phyloP scores from a whole-genome alignment of 35 echinoderm and acorn worm genomes.

The Heliocidaris tuberculata region DNA sequence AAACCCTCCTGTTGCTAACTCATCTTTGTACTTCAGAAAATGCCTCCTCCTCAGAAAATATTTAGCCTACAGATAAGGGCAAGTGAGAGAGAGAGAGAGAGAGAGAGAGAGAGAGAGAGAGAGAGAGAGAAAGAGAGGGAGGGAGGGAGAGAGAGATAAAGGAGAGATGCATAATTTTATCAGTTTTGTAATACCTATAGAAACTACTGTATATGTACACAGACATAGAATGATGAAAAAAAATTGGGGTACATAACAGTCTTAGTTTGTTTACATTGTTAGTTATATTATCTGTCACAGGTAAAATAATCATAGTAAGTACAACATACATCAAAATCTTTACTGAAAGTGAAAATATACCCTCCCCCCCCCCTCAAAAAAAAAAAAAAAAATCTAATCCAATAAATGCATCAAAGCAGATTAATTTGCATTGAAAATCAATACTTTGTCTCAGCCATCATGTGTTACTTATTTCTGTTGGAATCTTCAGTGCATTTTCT shows the following conservation, averaged over 20 bases:
- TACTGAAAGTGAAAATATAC: too few relatives aligned
- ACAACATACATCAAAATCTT: not conserved
- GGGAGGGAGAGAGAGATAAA: not conserved
- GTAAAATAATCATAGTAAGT: not conserved
- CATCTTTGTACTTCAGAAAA: slow-evolving; percentile 59
- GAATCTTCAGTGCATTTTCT: not conserved
- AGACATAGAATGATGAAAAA: too few relatives aligned
- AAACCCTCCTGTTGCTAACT: slow-evolving; percentile 52
- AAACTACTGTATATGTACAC: too few relatives aligned
- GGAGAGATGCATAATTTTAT: too few relatives aligned
- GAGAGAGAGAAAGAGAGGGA: not conserved
- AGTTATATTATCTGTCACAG: not conserved
- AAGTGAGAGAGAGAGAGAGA: not conserved
- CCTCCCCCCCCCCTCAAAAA: too few relatives aligned
- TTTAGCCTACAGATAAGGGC: slow-evolving; percentile 54
- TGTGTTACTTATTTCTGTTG: not conserved
- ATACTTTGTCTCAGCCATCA: not conserved
- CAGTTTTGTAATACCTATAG: too few relatives aligned
- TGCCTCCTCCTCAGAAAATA: slow-evolving; percentile 60
- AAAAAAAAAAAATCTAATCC: too few relatives aligned
- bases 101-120: not conserved
- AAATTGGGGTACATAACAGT: too few relatives aligned
- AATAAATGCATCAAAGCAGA: too few relatives aligned
- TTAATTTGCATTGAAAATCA: too few relatives aligned
- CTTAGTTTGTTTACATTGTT: too few relatives aligned